phyloP scores from a whole-genome alignment of 2,113 vertebrate genomes.

The Megaleporinus macrocephalus region DNA sequence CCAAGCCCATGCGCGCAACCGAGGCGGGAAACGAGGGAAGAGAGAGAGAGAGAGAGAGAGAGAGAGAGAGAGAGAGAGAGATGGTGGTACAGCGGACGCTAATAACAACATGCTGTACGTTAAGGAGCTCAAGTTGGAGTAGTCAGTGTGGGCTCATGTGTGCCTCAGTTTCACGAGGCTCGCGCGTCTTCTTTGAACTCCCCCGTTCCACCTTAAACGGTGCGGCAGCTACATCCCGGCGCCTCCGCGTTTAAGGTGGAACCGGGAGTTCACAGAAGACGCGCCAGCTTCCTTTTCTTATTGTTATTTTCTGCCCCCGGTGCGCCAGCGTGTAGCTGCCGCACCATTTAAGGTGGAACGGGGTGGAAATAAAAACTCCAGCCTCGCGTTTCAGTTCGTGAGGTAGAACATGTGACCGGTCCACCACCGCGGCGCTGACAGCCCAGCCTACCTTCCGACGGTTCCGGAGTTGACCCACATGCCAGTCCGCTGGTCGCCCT shows the following conservation, averaged over 20 bases:
- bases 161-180: not conserved
- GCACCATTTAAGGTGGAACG: not conserved
- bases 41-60: not conserved
- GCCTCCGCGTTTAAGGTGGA: not conserved
- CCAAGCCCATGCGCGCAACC: conserved; percentile 68
- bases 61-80: not conserved
- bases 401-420: conserved; percentile 64
- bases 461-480: conserved; percentile 82
- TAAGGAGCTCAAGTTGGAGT: not conserved
- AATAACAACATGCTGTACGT: not conserved
- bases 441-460: conserved; percentile 80
- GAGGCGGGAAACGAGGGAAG: conserved; percentile 13
- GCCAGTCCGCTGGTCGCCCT: conserved; percentile 69
- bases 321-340: too few relatives aligned
- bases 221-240: too few relatives aligned
- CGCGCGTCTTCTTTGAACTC: not conserved
- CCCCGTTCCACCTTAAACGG: not conserved
- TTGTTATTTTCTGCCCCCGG: too few relatives aligned
- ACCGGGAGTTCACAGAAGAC: too few relatives aligned
- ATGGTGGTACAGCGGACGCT: not conserved
- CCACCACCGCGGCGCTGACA: conserved; percentile 51
- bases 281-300: too few relatives aligned
- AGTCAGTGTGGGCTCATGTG: not conserved
- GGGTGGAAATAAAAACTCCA: too few relatives aligned
- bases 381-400: not conserved